Base-by-base conservation (phyloP, 2,113 vertebrate species). In the Scomber japonicus region DNA sequence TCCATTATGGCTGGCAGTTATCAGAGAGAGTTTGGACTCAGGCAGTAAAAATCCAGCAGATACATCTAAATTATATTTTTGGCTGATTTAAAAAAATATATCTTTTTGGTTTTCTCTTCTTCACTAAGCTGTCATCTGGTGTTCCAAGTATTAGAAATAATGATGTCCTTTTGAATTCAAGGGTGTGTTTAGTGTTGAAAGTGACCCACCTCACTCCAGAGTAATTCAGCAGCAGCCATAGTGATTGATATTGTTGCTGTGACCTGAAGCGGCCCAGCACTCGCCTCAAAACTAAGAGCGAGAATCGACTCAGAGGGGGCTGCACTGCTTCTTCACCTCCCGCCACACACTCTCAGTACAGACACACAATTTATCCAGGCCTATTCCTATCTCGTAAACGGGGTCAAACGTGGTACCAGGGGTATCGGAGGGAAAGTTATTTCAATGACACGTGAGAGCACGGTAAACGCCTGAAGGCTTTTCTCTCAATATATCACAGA, bases 371-470 rank as follows among this genome's bases (percentile, higher is more conserved):
- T 88, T 80, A 90, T 93, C 89, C 30, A 40, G 30, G 62, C 73
- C 81, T 81, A 70, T 85, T 87, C 80, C 78, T 74, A 80, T 77
- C 81, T 78, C 67, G 11, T 91, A 90, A 95, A 93, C 40, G 88
- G 79, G 92, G 92, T 92, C 91, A 93, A 91, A 88, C 75, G 49
- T 17, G 66, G 77, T 89, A 90, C 89, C 91, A 72, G 71, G 94
- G 93, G 92, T 73, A 91, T 90, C 50, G 24, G 55, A 6, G 75
- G 81, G 86, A 93, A 94, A 93, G 90, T 92, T 93, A 92, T 95
- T 94, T 90, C 89, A 93, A 87, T 92, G 90, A 92, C 93, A 91
- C n/a, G 82, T 75, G 77, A 78, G 46, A 54, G 68, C 21, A 0
- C 53, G n/a, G 80, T 81, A 87, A 94, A 86, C 5, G 89, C 93